Conservation (phyloP, 1,140 invertebrate genomes). For the Atta cephalotes region DNA sequence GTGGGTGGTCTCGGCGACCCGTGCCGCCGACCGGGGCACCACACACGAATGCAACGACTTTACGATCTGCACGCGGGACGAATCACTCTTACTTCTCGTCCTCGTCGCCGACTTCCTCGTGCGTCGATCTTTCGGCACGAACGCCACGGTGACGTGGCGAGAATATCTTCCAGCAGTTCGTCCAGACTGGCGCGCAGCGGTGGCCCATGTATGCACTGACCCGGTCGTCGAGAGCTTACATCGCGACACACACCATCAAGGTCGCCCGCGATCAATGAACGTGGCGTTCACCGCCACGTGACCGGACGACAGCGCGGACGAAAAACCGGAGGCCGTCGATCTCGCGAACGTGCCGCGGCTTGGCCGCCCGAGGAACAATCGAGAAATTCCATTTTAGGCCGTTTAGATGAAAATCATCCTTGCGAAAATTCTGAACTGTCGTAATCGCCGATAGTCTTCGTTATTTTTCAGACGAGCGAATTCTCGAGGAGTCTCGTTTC, state of each 20-base stretch:
- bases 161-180: neutral
- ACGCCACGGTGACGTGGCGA: conserved; percentile 21
- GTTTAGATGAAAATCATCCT: neutral
- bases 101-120: neutral
- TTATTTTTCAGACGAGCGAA: neutral
- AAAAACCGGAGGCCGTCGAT: conserved; percentile 3
- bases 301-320: conserved; percentile 67
- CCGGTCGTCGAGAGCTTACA: conserved; percentile 35
- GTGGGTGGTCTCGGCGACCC: conserved; percentile 25
- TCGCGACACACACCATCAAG: conserved; percentile 60
- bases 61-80: conserved; percentile 34
- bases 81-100: neutral
- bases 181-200: neutral
- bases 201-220: conserved; percentile 45
- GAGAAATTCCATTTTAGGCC: neutral
- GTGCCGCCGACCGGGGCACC: conserved; percentile 8
- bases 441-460: conserved; percentile 1
- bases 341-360: neutral
- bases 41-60: conserved; percentile 36
- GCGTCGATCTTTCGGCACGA: neutral
- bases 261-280: conserved; percentile 71
- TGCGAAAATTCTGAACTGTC: conserved; percentile 20
- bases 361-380: neutral
- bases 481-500: neutral
- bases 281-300: conserved; percentile 75